These are phyloP conservation scores for Ophiothrix spiculata DNA, from an alignment of 35 echinoderm and acorn worm species.

Conservation along the genomic window DNA sequence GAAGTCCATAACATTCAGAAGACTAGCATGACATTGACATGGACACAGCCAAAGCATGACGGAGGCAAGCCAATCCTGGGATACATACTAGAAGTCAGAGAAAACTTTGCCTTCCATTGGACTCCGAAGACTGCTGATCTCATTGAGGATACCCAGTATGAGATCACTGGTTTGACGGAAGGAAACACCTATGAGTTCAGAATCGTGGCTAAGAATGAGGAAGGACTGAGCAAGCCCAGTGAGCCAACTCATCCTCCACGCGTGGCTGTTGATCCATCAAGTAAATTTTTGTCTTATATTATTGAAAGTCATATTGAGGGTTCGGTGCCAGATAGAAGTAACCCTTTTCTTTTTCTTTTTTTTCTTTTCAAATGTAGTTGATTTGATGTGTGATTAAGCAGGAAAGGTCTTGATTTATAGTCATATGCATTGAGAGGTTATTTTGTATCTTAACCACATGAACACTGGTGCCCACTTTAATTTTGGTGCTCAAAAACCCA, in stretches of 20 bases:
- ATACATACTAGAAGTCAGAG: constrained; percentile 76
- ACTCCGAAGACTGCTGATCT: constrained; percentile 51
- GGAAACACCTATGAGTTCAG: constrained; percentile 90
- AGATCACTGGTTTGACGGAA: constrained; percentile 57
- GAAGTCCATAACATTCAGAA: constrained; percentile 80
- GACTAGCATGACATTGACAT: constrained; percentile 88
- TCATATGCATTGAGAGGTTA: too few relatives aligned
- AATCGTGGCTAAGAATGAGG: constrained; percentile 67
- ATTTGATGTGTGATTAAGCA: too few relatives aligned
- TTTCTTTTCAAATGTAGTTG: too few relatives aligned
- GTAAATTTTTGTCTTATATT: constrained; percentile 43
- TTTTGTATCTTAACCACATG: too few relatives aligned
- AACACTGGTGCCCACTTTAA: too few relatives aligned
- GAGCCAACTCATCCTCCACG: constrained; percentile 66
- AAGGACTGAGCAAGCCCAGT: constrained; percentile 81
- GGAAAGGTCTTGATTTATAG: too few relatives aligned
- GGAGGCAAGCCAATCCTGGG: constrained; percentile 85
- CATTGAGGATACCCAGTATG: constrained; percentile 58
- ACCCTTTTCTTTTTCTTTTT: not conserved
- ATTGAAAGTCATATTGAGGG: not conserved
- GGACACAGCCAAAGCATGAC: constrained; percentile 80
- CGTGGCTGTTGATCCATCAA: constrained; percentile 68
- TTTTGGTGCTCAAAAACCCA: too few relatives aligned
- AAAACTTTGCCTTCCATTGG: constrained; percentile 71
- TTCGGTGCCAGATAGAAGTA: not conserved